Percentiles rank a stretch among this genome's conserved stretches.
These are phyloP conservation scores for Notechis scutatus DNA, from an alignment of 2,113 vertebrate genomes.

Conservation along the genomic window DNA sequence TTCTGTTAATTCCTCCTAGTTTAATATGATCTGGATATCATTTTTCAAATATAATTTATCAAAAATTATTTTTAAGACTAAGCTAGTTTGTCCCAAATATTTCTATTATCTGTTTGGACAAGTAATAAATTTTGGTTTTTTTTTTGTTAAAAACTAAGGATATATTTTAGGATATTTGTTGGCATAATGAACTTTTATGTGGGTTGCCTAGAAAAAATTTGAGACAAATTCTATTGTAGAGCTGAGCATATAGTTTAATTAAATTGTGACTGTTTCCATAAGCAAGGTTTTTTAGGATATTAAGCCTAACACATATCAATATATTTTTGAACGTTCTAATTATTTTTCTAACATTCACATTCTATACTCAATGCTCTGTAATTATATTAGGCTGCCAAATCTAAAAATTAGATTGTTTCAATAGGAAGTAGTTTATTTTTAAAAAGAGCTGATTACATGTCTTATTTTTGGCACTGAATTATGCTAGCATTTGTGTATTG, in stretches of 20 bases:
- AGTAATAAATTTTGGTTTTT: background rate
- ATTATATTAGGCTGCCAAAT: constrained; percentile 26
- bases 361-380: constrained; percentile 15
- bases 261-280: background rate
- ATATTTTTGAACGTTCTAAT: background rate
- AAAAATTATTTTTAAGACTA: background rate
- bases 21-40: background rate
- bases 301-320: too few species aligned
- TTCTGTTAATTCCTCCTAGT: rapidly evolving
- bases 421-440: constrained; percentile 33
- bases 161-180: background rate
- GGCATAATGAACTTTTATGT: background rate
- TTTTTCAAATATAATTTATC: background rate
- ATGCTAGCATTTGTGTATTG: background rate
- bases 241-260: rapidly evolving
- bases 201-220: background rate
- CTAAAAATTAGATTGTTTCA: constrained; percentile 3
- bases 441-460: constrained; percentile 10
- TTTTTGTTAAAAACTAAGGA: background rate
- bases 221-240: background rate
- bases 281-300: background rate
- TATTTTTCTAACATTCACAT: background rate
- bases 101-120: background rate
- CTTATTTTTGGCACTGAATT: background rate
- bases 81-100: background rate